phyloP scores from a whole-genome alignment of 2,888 invertebrate genomes.

The Emmelina monodactyla region DNA sequence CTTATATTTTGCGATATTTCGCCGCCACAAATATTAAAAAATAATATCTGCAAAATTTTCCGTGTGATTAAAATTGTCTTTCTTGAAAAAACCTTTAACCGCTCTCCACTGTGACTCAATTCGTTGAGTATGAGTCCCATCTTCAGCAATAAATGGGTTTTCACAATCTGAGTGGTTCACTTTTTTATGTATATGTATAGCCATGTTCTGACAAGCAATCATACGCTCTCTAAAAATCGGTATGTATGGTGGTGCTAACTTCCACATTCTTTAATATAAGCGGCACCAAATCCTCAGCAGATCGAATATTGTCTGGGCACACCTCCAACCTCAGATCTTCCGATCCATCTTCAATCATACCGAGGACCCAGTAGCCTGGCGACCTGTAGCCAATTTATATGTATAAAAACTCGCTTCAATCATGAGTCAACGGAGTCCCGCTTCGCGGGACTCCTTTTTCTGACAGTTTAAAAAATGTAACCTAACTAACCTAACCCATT shows the following conservation, averaged over 20 bases:
- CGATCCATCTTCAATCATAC: conserved; percentile 19
- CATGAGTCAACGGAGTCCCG: too few species aligned
- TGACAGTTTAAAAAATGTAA: too few species aligned
- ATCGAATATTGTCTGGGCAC: conserved; percentile 18
- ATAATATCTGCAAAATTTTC: too few species aligned
- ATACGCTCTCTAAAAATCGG: conserved; percentile 18
- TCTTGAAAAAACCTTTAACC: too few species aligned
- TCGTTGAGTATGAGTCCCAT: conserved; percentile 16
- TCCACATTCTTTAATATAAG: conserved; percentile 19
- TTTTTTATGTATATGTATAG: conserved; percentile 15
- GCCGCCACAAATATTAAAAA: too few species aligned
- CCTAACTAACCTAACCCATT: too few species aligned
- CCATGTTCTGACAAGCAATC: conserved; percentile 13
- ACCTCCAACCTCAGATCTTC: conserved; percentile 21
- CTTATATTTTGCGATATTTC: too few species aligned
- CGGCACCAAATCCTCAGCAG: conserved; percentile 17
- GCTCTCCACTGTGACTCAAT: conserved; percentile 17
- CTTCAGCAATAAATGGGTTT: conserved; percentile 16
- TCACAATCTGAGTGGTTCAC: conserved; percentile 15
- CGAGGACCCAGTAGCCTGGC: conserved; percentile 17
- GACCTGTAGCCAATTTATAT: conserved; percentile 2
- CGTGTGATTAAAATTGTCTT: too few species aligned
- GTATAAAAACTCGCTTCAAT: too few species aligned
- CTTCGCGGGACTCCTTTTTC: too few species aligned
- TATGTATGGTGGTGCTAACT: conserved; percentile 16